These are phyloP conservation scores for Kryptopterus vitreolus DNA, from an alignment of 2,797 vertebrate species.

Conservation along the genomic window DNA sequence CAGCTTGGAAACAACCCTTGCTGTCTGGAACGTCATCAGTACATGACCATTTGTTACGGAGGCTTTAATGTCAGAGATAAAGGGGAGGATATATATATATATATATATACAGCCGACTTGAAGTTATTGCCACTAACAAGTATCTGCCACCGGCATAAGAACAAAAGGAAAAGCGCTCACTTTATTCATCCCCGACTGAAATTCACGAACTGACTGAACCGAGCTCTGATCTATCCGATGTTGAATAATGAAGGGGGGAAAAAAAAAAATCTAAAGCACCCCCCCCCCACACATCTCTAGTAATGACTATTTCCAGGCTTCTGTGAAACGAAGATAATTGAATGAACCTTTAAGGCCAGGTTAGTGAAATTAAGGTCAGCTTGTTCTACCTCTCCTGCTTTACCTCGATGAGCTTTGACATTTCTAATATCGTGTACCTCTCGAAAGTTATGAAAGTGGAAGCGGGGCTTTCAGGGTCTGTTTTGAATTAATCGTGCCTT, in stretches of 20 bases:
- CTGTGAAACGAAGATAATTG: background rate
- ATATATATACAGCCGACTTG: background rate
- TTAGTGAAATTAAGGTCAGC: constrained; percentile 20
- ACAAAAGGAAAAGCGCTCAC: no score
- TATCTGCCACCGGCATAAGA: no score
- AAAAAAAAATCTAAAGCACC: background rate
- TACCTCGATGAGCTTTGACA: background rate
- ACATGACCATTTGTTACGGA: background rate
- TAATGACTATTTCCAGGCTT: constrained; percentile 6
- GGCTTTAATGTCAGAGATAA: background rate
- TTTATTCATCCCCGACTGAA: no score
- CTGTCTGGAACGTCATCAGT: background rate
- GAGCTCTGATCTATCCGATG: background rate
- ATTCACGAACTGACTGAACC: background rate
- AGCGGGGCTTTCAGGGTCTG: background rate
- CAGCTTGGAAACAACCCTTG: background rate
- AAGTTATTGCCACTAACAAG: background rate
- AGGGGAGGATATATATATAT: background rate
- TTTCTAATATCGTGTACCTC: constrained; percentile 9
- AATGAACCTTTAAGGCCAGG: background rate
- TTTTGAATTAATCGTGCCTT: background rate
- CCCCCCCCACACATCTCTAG: background rate
- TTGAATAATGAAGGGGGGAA: background rate
- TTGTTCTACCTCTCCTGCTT: constrained; percentile 14
- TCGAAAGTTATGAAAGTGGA: background rate